A percentile compares a stretch with the other conserved stretches of the same genome.
phyloP scores from a whole-genome alignment of 92 coral and sea anemone genomes.

The Micromussa lordhowensis region DNA sequence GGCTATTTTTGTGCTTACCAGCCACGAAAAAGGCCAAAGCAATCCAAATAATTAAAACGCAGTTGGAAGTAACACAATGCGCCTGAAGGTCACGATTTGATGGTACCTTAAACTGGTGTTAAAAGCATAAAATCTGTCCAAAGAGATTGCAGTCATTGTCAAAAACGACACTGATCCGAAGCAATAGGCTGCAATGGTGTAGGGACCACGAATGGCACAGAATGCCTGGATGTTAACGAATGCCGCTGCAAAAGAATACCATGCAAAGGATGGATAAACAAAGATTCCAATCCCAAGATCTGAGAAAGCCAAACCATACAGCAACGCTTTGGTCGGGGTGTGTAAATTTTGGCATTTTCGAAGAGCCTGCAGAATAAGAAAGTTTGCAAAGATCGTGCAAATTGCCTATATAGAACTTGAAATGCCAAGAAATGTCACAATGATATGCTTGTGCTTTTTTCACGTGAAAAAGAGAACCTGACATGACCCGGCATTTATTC shows the following conservation, averaged over 20 bases:
- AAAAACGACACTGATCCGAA: conserved; percentile 12
- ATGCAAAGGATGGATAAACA: background rate
- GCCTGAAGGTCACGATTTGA: background rate
- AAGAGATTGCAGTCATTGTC: conserved; percentile 5
- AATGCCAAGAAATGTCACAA: background rate
- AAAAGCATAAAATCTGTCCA: conserved; percentile 29
- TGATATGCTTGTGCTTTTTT: background rate
- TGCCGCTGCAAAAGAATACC: background rate
- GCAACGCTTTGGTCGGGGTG: conserved; percentile 13
- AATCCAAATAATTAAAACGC: conserved; percentile 12
- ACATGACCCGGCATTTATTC: background rate
- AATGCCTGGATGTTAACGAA: background rate
- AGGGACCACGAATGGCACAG: conserved; percentile 1
- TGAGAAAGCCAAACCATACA: conserved; percentile 21
- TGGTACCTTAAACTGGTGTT: background rate
- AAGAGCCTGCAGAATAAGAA: conserved; percentile 9
- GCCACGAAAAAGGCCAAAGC: background rate
- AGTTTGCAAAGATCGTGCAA: conserved; percentile 13
- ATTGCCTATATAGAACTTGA: background rate
- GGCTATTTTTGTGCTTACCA: background rate
- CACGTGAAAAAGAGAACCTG: background rate
- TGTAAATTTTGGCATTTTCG: background rate
- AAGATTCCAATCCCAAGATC: conserved; percentile 23
- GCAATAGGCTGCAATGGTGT: background rate
- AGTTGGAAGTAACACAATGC: background rate